phyloP scores from a whole-genome alignment of 2,113 vertebrate genomes.

The Burhinus bistriatus region DNA sequence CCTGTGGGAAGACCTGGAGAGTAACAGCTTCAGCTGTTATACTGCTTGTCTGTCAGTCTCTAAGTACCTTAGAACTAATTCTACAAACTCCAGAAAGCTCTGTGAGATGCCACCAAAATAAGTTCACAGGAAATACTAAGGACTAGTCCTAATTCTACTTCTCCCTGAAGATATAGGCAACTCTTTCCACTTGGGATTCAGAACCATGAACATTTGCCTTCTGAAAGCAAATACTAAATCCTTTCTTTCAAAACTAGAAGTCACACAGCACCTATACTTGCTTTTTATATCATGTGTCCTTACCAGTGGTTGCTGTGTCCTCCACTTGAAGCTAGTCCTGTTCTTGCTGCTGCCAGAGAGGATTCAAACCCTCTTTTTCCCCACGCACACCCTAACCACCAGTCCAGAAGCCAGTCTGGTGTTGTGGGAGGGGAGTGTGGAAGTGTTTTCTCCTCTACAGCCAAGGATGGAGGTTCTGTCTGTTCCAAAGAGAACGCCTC shows the following conservation, averaged over 20 bases:
- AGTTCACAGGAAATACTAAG: neutral
- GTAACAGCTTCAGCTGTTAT: neutral
- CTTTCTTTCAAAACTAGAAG: neutral
- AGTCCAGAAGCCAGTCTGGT: neutral
- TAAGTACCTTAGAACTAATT: neutral
- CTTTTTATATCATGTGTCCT: neutral
- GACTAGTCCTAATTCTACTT: neutral
- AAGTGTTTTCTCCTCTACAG: neutral
- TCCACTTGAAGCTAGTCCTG: neutral
- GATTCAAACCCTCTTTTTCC: neutral
- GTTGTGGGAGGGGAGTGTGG: neutral
- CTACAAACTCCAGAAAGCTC: neutral
- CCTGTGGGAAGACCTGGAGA: neutral
- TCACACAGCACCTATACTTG: neutral
- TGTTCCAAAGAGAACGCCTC: neutral
- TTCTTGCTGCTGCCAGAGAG: neutral
- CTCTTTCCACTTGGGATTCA: neutral
- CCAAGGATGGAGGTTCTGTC: neutral
- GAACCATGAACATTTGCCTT: neutral
- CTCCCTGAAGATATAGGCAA: neutral
- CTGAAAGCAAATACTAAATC: neutral
- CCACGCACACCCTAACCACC: neutral
- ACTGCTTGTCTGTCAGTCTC: neutral
- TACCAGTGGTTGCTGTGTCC: neutral
- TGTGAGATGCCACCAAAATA: neutral